A percentile compares a stretch with the other conserved stretches of the same genome.
Conservation (phyloP, 2,888 invertebrate genomes). For the Piscicola geometra region DNA sequence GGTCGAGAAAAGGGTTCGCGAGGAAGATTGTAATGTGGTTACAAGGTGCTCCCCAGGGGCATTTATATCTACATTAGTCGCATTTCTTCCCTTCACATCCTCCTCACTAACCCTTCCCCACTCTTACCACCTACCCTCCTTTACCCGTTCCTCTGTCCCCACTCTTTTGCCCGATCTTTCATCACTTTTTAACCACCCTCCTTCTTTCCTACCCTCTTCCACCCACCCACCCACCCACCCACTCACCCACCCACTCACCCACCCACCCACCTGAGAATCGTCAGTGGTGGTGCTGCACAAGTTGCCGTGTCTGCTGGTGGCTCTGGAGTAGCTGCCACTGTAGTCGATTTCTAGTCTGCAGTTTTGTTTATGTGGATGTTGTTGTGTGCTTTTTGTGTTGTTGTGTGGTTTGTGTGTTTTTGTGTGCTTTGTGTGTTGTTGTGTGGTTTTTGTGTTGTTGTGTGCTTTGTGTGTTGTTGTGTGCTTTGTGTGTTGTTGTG, state of each 20-base stretch:
- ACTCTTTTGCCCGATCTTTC: neutral
- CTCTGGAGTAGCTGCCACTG: constrained; percentile 3
- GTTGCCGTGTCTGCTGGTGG: constrained; percentile 26
- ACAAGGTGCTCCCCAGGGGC: neutral
- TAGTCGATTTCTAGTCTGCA: constrained; percentile 24
- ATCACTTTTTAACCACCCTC: neutral
- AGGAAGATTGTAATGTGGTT: no score
- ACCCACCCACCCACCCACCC: neutral
- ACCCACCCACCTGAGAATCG: constrained; percentile 17
- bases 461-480: no score
- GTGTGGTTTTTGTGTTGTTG: no score
- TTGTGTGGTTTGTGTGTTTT: no score
- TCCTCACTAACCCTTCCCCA: neutral
- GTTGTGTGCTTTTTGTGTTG: no score
- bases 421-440: no score
- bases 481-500: no score
- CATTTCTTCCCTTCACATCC: neutral
- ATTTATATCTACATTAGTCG: neutral
- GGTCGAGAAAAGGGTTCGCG: no score
- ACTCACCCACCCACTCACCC: neutral
- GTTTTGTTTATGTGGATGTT: no score
- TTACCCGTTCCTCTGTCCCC: neutral
- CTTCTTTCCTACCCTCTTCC: neutral
- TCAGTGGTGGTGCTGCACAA: constrained; percentile 17
- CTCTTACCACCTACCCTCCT: neutral